Evolutionary conservation across 2,888 invertebrate genomes (phyloP), one percentile per base, ranked within the genome.

Genomic region (Leptinotarsa tumamoca): DNA sequence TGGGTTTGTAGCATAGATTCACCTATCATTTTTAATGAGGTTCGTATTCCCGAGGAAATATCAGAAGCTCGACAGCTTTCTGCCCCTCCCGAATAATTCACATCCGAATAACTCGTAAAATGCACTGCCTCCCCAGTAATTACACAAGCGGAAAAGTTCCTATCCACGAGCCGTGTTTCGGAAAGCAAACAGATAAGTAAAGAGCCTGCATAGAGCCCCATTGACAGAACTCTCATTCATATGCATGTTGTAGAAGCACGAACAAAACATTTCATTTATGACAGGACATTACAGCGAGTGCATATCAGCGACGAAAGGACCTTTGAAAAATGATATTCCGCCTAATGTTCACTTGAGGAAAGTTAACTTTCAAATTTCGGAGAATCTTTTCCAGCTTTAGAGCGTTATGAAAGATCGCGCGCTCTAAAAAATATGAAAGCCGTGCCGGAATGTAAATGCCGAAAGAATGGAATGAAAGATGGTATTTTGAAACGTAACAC

Each of bases 401-500:
- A 67, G 71, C 76, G 69, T 76, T 78, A 73, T 72, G 73, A 76
- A 70, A 75, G 70, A 73, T 75, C n/a, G 73, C 75, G 21, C 52
- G 71, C 61, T 66, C 67, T 69, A 74, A 77, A 78, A 76, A 82
- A 81, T 80, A 80, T 77, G 82, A 80, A 80, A 80, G 79, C 79
- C 82, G 84, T 84, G 84, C 84, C 51, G 78, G 75, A 76, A 76
- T 75, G 86, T 86, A 87, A 88, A 88, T 87, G 87, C 83, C 82
- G 82, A 86, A 87, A 87, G 86, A 88, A 87, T 87, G 80, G 86
- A 85, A 87, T 87, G 87, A 87, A 86, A 86, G 87, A 88, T 87
- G 87, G 86, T 85, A 84, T 86, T 87, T 86, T 87, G 86, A 87
- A 87, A 87, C 86, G 83, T 83, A 84, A 82, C 86, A 86, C 85